Percentiles rank a stretch among this genome's conserved stretches.
phyloP scores from a whole-genome alignment of 2,888 invertebrate genomes.

The Frankliniella fusca region DNA sequence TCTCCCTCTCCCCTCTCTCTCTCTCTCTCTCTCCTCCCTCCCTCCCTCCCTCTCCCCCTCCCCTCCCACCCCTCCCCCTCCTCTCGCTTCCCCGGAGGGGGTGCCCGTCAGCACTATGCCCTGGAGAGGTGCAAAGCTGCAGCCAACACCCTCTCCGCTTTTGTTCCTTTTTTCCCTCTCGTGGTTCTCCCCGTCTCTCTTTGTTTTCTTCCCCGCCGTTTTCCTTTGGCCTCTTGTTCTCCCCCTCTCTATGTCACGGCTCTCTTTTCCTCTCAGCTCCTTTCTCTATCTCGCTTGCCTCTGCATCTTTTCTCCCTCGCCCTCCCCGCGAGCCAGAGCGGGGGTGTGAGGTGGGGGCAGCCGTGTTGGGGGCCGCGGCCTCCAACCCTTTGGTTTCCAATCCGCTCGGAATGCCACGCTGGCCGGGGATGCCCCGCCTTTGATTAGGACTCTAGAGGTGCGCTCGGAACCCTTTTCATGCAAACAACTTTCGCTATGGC shows the following conservation, averaged over 20 bases:
- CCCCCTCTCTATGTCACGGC: too few relatives aligned
- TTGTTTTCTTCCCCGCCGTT: too few relatives aligned
- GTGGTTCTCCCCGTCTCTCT: too few relatives aligned
- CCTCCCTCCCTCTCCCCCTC: not conserved
- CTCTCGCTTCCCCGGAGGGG: not conserved
- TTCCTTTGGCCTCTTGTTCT: too few relatives aligned
- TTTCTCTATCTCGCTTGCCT: too few relatives aligned
- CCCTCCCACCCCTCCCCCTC: not conserved
- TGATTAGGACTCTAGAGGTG: conserved; percentile 8
- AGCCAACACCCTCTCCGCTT: not conserved
- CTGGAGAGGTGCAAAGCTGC: conserved; percentile 6
- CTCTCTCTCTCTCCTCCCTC: not conserved
- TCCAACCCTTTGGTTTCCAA: conserved; percentile 15
- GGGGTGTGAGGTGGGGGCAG: too few relatives aligned
- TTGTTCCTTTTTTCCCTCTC: too few relatives aligned
- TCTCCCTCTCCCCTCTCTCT: not conserved
- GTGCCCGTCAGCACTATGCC: conserved; percentile 2
- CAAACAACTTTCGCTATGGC: too few relatives aligned
- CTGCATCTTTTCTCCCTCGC: too few relatives aligned
- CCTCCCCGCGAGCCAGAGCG: too few relatives aligned
- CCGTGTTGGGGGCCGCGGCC: not conserved
- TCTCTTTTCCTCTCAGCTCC: too few relatives aligned
- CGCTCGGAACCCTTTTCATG: not conserved
- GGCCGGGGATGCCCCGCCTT: not conserved
- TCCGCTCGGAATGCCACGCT: not conserved